phyloP scores from a whole-genome alignment of 2,113 vertebrate species.

The Athene noctua region DNA sequence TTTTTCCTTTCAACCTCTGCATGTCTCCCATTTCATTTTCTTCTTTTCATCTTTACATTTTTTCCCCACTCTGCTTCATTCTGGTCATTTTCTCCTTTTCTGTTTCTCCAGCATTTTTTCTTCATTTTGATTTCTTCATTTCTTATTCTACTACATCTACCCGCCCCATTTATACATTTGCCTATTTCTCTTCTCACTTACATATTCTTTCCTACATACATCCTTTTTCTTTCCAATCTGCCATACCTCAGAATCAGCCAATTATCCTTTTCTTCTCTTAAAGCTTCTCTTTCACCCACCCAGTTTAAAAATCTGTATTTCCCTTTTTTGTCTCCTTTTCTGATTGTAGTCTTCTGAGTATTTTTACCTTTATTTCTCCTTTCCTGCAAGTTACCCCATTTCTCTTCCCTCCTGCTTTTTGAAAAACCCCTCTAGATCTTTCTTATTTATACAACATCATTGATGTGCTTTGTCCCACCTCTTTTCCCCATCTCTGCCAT shows the following conservation, averaged over 20 bases:
- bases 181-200: not conserved
- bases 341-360: not conserved
- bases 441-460: not conserved
- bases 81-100: not conserved
- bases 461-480: not conserved
- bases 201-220: not conserved
- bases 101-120: not conserved
- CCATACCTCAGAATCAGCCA: not conserved
- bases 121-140: not conserved
- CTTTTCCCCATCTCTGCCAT: not conserved
- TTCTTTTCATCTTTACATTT: not conserved
- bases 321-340: not conserved
- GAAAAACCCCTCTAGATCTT: not conserved
- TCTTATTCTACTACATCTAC: not conserved
- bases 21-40: not conserved
- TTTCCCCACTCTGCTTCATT: not conserved
- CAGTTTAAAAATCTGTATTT: not conserved
- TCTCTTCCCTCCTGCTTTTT: not conserved
- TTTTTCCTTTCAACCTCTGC: not conserved
- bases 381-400: not conserved
- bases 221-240: not conserved
- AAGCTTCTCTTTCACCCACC: not conserved
- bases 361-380: not conserved
- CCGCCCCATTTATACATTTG: not conserved
- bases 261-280: not conserved